phyloP scores from a whole-genome alignment of 2,888 invertebrate genomes.

The Drosophila fungiperda region DNA sequence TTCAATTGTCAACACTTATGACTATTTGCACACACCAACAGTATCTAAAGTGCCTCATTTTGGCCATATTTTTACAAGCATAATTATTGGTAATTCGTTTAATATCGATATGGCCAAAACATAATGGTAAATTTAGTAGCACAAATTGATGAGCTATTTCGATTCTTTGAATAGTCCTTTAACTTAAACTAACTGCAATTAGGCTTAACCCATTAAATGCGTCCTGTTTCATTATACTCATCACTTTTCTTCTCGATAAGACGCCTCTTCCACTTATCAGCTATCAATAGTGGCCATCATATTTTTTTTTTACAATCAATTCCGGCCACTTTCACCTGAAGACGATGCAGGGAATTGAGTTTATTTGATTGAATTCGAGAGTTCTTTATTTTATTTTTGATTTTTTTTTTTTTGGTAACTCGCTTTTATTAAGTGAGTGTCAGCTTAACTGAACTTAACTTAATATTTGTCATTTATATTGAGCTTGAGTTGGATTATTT shows the following conservation, averaged over 20 bases:
- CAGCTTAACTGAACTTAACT: constrained; percentile 14
- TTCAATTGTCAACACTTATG: not conserved
- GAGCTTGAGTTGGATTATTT: not conserved
- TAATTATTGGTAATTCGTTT: not conserved
- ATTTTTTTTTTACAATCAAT: not conserved
- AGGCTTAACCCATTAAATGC: not conserved
- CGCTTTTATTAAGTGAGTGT: not conserved
- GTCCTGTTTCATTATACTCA: not conserved
- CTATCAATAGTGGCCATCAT: not conserved
- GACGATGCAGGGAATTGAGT: not conserved
- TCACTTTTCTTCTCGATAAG: not conserved
- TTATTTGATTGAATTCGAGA: not conserved
- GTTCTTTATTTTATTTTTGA: not conserved
- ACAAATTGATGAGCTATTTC: not conserved
- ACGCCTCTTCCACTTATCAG: not conserved
- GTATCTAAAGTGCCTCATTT: not conserved
- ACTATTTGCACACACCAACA: not conserved
- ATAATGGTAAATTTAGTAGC: not conserved
- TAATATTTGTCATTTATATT: constrained; percentile 6
- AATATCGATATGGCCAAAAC: not conserved
- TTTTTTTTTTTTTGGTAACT: not conserved
- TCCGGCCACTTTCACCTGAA: not conserved
- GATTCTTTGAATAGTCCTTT: not conserved
- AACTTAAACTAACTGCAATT: not conserved
- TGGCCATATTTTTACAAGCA: not conserved